Conservation (phyloP, 2,113 vertebrate genomes). For the Lepidiolamprologus cunningtoni region DNA sequence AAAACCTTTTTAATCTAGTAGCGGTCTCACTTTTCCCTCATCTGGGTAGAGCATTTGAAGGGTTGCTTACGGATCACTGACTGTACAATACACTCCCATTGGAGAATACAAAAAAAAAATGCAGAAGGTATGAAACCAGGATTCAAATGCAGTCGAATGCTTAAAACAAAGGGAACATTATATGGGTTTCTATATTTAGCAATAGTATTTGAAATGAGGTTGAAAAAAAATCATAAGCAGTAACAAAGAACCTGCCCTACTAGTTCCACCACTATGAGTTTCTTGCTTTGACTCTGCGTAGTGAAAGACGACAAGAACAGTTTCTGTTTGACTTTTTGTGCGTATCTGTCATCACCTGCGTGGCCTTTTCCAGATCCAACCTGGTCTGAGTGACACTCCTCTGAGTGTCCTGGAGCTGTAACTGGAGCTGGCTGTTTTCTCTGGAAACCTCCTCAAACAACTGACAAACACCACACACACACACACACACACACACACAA, state of each 20-base stretch:
- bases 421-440: constrained; percentile 74
- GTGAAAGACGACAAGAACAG: not conserved
- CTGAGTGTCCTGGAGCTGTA: constrained; percentile 78
- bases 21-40: not conserved
- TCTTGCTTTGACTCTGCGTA: not conserved
- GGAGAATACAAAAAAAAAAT: not conserved
- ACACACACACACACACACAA: not conserved
- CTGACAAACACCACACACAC: constrained; percentile 24
- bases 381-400: constrained; percentile 70
- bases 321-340: not conserved
- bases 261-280: not conserved
- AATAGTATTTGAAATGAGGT: not conserved
- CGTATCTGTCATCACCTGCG: constrained; percentile 57
- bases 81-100: not conserved
- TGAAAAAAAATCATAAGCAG: not conserved
- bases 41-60: not conserved
- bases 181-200: not conserved
- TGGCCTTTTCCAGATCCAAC: constrained; percentile 76
- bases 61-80: not conserved
- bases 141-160: not conserved
- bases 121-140: not conserved
- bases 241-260: not conserved
- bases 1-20: not conserved
- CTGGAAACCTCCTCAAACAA: constrained; percentile 74
- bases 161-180: not conserved